These are phyloP conservation scores for Rhyzopertha dominica DNA, from an alignment of 1,140 invertebrate species.

Conservation along the genomic window DNA sequence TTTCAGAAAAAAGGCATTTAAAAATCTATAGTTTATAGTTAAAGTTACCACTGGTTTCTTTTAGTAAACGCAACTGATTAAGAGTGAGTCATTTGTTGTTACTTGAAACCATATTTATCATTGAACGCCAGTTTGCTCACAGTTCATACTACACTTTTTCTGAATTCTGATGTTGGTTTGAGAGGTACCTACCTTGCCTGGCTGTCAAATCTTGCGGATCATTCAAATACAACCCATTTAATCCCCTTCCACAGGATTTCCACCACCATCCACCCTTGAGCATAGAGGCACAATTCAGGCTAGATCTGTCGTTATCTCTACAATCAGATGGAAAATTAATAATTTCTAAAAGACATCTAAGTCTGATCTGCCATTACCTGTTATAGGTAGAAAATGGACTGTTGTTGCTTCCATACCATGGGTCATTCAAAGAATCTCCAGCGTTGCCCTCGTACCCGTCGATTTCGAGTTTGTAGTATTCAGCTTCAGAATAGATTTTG, in stretches of 20 bases:
- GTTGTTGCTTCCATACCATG: conserved; percentile 88
- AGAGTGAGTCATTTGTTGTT: too few relatives aligned
- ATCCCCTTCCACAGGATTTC: conserved; percentile 83
- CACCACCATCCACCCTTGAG: conserved; percentile 93
- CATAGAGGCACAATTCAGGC: conserved; percentile 86
- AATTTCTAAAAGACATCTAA: conserved; percentile 2
- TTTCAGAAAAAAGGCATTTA: too few relatives aligned
- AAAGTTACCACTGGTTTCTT: too few relatives aligned
- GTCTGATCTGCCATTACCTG: conserved; percentile 51
- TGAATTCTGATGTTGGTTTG: too few relatives aligned
- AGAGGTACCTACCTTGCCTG: conserved; percentile 66
- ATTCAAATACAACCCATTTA: conserved; percentile 82
- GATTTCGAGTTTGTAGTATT: conserved; percentile 89
- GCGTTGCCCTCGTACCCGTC: conserved; percentile 88
- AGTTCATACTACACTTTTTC: too few relatives aligned
- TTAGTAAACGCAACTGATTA: too few relatives aligned
- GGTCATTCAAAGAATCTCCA: conserved; percentile 84
- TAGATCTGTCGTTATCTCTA: conserved; percentile 85
- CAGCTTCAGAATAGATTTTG: conserved; percentile 83
- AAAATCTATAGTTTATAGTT: too few relatives aligned
- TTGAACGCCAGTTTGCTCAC: too few relatives aligned
- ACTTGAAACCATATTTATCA: too few relatives aligned
- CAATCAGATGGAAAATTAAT: conserved; percentile 28
- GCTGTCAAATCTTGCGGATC: conserved; percentile 84
- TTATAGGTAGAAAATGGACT: conserved; percentile 89